Base-by-base conservation (phyloP, 2,797 vertebrate species). In the Thaleichthys pacificus region DNA sequence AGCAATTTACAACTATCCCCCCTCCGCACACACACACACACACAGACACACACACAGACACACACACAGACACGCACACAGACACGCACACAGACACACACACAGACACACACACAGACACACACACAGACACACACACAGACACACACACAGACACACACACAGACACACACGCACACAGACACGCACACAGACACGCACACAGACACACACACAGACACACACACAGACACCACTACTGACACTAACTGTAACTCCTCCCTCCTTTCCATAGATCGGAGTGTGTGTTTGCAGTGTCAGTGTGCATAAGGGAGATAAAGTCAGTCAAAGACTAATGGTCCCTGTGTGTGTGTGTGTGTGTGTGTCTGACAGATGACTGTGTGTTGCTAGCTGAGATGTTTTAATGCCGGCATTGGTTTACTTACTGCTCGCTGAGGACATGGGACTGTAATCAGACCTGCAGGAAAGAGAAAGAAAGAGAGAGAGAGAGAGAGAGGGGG, bases 341-440 rank as follows among this genome's bases (percentile, higher is more conserved):
- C 32, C 68, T 8, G 12, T 35, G 24, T 32, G 19, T n/a, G 32
- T 42, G n/a, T 9, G 30, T 38, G 30, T 61, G 24, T 47, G 56
- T 60, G n/a, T 57, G 54, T 26, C 9, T 58, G 54, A 21, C 24
- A 42, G 51, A 65, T 21, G n/a, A 35, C 24, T 58, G 14, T 22
- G 19, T 22, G 22, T 24, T 9, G 17, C 32, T 51, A 26, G 61
- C 19, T 24, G 56, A 49, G 60, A 24, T 68, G 51, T 32, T 38
- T 68, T 19, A 42, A 57, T 60, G 32, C 28, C 30, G 24, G 15
- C 21, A 42, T 56, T 38, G 28, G 69, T 85, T 76, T 95, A 98
- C 97, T 98, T 89, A 98, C 97, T 97, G 93, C 95, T 97, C 4
- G 95, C 94, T 69, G 96, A 95, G 75, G 96, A 98, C 93, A 96